These are phyloP conservation scores for Dromaius novaehollandiae DNA, from an alignment of 2,113 vertebrate genomes.

Conservation along the genomic window DNA sequence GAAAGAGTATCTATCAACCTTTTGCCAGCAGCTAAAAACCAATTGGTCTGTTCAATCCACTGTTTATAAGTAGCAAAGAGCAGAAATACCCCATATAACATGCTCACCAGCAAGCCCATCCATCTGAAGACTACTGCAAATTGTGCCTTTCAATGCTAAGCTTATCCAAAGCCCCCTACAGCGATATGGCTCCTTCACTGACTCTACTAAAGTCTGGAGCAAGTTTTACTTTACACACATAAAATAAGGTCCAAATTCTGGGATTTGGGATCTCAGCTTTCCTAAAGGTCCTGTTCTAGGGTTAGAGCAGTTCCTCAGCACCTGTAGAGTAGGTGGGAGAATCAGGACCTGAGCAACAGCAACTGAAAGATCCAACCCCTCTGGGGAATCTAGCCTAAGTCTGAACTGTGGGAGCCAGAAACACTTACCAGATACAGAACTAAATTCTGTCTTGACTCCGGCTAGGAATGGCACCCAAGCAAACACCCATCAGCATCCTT, in stretches of 20 bases:
- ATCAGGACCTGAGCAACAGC: background rate
- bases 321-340: background rate
- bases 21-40: background rate
- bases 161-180: background rate
- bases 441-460: background rate
- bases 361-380: fast-evolving
- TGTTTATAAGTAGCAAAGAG: background rate
- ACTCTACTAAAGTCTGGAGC: background rate
- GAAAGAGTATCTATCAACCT: background rate
- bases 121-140: background rate
- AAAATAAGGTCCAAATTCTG: background rate
- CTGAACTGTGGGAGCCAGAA: background rate
- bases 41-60: background rate
- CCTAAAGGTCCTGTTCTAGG: background rate
- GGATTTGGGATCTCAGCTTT: background rate
- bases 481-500: background rate
- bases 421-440: background rate
- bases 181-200: background rate
- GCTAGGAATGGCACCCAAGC: background rate
- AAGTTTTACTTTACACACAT: background rate
- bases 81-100: background rate
- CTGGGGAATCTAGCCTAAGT: background rate
- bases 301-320: background rate
- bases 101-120: background rate
- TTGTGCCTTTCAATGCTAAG: background rate